Evolutionary conservation across 2,888 invertebrate species (phyloP).

Genomic region (Habrosyne pyritoides): DNA sequence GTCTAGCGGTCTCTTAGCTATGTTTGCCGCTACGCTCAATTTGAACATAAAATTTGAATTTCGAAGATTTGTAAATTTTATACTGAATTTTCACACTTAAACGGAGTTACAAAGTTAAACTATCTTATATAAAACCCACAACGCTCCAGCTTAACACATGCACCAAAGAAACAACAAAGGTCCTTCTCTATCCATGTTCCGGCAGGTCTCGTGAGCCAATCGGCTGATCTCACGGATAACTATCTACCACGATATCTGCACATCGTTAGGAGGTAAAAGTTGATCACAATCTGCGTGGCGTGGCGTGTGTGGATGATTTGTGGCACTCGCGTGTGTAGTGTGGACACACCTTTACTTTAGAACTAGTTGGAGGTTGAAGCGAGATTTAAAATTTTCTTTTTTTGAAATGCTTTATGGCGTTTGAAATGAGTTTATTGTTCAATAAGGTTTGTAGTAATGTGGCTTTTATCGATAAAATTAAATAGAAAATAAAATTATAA

Average conservation of each 20-base stretch:
- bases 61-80: too few species aligned
- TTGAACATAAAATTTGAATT: too few species aligned
- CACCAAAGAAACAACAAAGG: slow-evolving; percentile 24
- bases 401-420: background rate
- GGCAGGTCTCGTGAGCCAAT: slow-evolving; percentile 17
- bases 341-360: slow-evolving; percentile 25
- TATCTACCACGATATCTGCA: slow-evolving; percentile 26
- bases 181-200: slow-evolving; percentile 25
- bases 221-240: slow-evolving; percentile 26
- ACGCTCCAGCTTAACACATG: slow-evolving; percentile 10
- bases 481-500: background rate
- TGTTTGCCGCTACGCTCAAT: too few species aligned
- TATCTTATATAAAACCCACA: background rate
- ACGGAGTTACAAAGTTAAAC: too few species aligned
- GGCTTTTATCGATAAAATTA: background rate
- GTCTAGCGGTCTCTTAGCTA: too few species aligned
- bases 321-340: slow-evolving; percentile 17
- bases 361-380: background rate
- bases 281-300: slow-evolving; percentile 30
- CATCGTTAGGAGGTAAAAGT: slow-evolving; percentile 35
- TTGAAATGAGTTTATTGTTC: background rate
- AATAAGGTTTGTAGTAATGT: background rate
- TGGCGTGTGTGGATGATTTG: slow-evolving; percentile 40
- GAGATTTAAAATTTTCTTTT: background rate
- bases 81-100: too few species aligned